phyloP scores from a whole-genome alignment of 1,140 invertebrate species.

The Zaprionus davidi region DNA sequence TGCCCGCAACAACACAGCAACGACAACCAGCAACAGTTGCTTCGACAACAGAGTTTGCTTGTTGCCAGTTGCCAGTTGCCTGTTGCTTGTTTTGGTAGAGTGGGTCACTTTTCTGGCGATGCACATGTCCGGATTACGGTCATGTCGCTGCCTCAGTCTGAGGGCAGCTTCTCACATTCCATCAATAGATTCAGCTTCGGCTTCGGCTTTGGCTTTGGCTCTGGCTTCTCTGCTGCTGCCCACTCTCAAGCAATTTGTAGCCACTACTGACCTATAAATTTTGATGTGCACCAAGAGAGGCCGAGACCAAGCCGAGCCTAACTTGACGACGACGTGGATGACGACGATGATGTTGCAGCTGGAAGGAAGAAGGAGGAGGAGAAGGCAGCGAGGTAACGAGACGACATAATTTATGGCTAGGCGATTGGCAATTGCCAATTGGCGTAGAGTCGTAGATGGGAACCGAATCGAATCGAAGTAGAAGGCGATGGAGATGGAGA shows the following conservation, averaged over 20 bases:
- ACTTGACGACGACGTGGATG: constrained; percentile 46
- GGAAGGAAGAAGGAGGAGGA: not conserved
- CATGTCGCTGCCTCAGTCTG: constrained; percentile 13
- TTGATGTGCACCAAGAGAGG: constrained; percentile 61
- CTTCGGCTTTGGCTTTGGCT: not conserved
- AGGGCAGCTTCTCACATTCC: constrained; percentile 56
- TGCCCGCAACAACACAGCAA: constrained; percentile 24
- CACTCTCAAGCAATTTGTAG: constrained; percentile 74
- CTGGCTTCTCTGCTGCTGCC: not conserved
- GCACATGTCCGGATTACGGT: constrained; percentile 41
- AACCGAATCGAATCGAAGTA: constrained; percentile 17
- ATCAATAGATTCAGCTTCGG: constrained; percentile 26
- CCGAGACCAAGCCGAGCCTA: not conserved
- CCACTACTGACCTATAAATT: constrained; percentile 84
- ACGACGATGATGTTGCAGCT: constrained; percentile 16
- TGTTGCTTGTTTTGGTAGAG: constrained; percentile 19
- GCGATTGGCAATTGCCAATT: constrained; percentile 55
- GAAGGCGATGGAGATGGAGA: not conserved
- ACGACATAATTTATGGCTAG: constrained; percentile 77
- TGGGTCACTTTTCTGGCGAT: constrained; percentile 49
- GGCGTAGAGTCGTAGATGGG: constrained; percentile 39
- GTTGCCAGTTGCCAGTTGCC: constrained; percentile 1
- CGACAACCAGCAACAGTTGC: constrained; percentile 31
- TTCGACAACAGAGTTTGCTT: constrained; percentile 5
- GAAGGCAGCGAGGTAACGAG: constrained; percentile 21